A percentile compares a stretch with the other conserved stretches of the same genome.
These are phyloP conservation scores for Rhodeus uyekii DNA, from an alignment of 2,797 vertebrate species.

Conservation along the genomic window DNA sequence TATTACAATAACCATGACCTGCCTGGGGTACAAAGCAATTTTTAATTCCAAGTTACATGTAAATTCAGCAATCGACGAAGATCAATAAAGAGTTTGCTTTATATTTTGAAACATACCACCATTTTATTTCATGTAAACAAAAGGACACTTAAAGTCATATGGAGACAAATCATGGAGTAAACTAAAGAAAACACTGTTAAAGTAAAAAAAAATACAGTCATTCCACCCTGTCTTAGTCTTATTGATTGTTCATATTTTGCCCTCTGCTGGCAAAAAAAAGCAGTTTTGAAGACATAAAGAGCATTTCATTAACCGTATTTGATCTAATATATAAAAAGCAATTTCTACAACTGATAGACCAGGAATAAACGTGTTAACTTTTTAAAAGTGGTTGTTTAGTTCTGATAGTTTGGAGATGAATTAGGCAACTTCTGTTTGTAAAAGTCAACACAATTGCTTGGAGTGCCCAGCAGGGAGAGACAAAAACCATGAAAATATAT, in stretches of 20 bases:
- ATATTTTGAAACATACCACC: neutral
- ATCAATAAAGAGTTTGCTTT: neutral
- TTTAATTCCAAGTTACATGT: neutral
- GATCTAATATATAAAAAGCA: neutral
- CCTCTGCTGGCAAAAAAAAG: conserved; percentile 8
- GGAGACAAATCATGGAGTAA: neutral
- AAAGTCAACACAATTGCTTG: neutral
- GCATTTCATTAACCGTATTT: neutral
- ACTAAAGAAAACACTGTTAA: neutral
- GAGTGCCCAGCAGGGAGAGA: conserved; percentile 30
- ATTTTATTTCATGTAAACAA: neutral
- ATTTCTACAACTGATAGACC: neutral
- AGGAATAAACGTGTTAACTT: too few species aligned
- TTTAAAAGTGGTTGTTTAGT: too few species aligned
- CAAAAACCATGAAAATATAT: neutral
- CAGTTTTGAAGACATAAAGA: neutral
- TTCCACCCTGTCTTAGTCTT: neutral
- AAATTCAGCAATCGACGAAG: neutral
- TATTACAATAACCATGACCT: neutral
- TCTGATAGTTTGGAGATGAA: neutral
- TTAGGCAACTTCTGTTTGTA: neutral
- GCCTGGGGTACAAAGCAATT: neutral
- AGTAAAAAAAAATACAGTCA: neutral
- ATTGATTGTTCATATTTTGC: neutral
- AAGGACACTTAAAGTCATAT: neutral